Percentiles rank a stretch among this genome's conserved stretches.
These are phyloP conservation scores for Bedellia somnulentella DNA, from an alignment of 2,888 invertebrate species.

Conservation along the genomic window DNA sequence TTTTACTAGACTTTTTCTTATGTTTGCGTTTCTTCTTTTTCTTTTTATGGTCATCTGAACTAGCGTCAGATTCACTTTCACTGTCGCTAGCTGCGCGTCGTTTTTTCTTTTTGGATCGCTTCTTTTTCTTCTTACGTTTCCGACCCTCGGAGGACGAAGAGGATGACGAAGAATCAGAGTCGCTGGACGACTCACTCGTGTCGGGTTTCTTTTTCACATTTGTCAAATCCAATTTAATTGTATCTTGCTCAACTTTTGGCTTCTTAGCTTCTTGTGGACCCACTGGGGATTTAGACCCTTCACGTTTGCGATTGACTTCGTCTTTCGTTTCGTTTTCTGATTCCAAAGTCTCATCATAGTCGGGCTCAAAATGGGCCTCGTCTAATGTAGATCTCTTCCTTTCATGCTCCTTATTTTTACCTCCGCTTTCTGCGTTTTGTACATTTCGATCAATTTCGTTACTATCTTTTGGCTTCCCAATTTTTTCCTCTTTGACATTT, in stretches of 20 bases:
- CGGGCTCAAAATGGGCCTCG: conserved; percentile 74
- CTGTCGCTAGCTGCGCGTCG: conserved; percentile 65
- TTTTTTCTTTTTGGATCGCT: conserved; percentile 62
- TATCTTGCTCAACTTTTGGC: conserved; percentile 34
- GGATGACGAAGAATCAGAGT: conserved; percentile 50
- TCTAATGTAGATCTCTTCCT: conserved; percentile 70
- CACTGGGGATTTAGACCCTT: conserved; percentile 28
- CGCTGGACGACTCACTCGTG: conserved; percentile 40
- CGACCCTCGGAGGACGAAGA: conserved; percentile 55
- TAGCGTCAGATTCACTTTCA: conserved; percentile 66
- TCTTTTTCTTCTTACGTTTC: conserved; percentile 66
- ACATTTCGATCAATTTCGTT: not conserved
- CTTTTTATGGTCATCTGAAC: conserved; percentile 66
- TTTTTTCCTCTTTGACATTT: conserved; percentile 18
- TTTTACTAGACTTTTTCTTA: conserved; percentile 70
- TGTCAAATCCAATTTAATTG: conserved; percentile 43
- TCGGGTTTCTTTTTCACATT: conserved; percentile 53
- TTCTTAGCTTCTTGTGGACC: conserved; percentile 28
- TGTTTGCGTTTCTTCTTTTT: conserved; percentile 71
- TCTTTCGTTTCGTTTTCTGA: conserved; percentile 58
- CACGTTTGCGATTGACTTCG: conserved; percentile 54
- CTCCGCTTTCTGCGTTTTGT: conserved; percentile 10
- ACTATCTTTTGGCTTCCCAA: conserved; percentile 3
- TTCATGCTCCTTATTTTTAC: conserved; percentile 36
- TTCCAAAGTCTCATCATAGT: conserved; percentile 67